Evolutionary conservation across 2,113 vertebrate genomes (phyloP).

Genomic region (Dasypus novemcinctus): DNA sequence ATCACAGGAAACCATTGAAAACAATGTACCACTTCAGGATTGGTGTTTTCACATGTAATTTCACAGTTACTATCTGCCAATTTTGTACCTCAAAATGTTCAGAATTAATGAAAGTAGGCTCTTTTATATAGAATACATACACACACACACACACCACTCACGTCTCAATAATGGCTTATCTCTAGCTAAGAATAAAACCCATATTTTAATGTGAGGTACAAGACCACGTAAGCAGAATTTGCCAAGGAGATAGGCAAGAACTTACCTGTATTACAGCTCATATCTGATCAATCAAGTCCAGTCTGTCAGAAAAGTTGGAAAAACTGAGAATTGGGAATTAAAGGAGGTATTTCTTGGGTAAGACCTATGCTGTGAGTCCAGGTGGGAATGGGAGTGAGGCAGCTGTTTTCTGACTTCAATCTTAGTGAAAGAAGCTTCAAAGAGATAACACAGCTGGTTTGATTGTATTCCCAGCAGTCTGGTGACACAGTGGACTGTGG

Average conservation of each 20-base stretch:
- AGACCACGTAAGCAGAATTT: not conserved
- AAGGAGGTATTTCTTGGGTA: not conserved
- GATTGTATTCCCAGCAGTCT: conserved; percentile 45
- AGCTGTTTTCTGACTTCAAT: conserved; percentile 53
- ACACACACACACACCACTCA: not conserved
- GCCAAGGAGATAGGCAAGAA: not conserved
- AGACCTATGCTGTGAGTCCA: not conserved
- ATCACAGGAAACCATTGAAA: not conserved
- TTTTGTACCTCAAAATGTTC: not conserved
- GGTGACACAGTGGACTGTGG: conserved; percentile 11
- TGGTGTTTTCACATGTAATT: not conserved
- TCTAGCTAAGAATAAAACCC: not conserved
- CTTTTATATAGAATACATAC: not conserved
- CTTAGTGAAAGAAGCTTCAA: conserved; percentile 24
- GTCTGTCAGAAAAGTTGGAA: not conserved
- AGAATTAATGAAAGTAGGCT: not conserved
- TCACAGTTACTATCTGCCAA: not conserved
- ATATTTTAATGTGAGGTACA: conserved; percentile 12
- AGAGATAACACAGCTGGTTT: conserved; percentile 23
- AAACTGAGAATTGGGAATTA: not conserved
- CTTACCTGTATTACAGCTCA: not conserved
- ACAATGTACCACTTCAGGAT: not conserved
- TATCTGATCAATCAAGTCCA: not conserved
- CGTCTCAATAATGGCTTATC: not conserved
- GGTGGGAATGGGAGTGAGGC: not conserved